Conservation (phyloP, 2,797 vertebrate genomes). For the Prionace glauca region DNA sequence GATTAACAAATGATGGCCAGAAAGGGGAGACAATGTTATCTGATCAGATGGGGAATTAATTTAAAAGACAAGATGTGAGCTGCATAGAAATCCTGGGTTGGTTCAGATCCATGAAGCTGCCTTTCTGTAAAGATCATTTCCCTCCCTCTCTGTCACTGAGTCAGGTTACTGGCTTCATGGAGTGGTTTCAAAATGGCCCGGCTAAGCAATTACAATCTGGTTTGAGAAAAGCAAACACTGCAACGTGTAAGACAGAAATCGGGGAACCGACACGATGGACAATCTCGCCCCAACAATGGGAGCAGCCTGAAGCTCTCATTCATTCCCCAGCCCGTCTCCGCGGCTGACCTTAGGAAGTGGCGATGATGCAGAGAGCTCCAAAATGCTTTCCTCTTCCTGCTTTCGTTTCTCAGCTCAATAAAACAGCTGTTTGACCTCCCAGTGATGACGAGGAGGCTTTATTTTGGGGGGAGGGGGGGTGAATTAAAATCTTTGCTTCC, state of each 20-base stretch:
- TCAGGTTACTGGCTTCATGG: neutral
- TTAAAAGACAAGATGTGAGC: neutral
- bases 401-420: constrained; percentile 15
- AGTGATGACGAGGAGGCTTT: neutral
- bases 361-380: neutral
- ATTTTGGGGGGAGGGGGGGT: fast-evolving
- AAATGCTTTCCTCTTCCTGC: neutral
- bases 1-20: neutral
- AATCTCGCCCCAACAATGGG: too few species aligned
- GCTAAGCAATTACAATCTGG: neutral
- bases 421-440: neutral
- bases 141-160: neutral
- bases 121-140: neutral
- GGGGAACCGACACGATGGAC: too few species aligned
- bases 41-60: neutral
- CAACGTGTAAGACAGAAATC: neutral
- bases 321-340: neutral
- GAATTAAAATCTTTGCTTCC: neutral
- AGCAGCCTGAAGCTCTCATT: neutral
- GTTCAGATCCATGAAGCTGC: neutral
- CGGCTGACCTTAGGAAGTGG: neutral
- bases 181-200: neutral
- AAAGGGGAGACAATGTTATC: neutral
- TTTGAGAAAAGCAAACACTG: too few species aligned
- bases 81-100: too few species aligned